Evolutionary conservation across 2,888 invertebrate genomes (phyloP), one percentile per base, ranked within the genome.

Genomic region (Scaptomyza polygonia): DNA sequence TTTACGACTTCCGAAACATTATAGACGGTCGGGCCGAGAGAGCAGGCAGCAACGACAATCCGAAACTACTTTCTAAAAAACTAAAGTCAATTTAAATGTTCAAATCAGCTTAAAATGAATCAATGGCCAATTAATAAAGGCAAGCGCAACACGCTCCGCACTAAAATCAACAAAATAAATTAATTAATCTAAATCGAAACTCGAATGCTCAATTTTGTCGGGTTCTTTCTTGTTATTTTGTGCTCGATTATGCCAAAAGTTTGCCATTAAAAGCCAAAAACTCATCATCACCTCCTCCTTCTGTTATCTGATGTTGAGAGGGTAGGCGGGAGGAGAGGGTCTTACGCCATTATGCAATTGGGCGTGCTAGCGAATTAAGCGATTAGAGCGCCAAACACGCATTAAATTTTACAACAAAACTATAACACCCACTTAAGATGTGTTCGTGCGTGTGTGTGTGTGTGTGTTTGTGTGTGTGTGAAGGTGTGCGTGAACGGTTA

Each of bases 171-270:
- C 45, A 8, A 32, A 48, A 32, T 67, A 67, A 83, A 86, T 88
- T 64, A 77, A 88, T 82, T 86, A 88, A 88, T 86, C 88, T 86
- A 69, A 83, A 83, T 86, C 84, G 84, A 86, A 77, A 65, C 45
- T 51, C 49, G 61, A 70, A 58, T 68, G 57, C 44, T 63, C 54
- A 68, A 66, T 83, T 69, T 67, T 67, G n/a, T 64, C 67, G 61
- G 61, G 59, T 51, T 82, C 77, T 73, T 49, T 39, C 40, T 30
- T 6, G 2, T 2, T 42, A 16, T 47, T 27, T 44, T 43, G 27
- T 34, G 44, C 27, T 18, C 56, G 42, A 48, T 16, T 39, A 45
- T 48, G 32, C 45, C 27, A 55, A 71, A 55, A 71, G 36, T 29
- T 68, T 65, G 68, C 52, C 66, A 69, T 69, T 77, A 82, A 67